Percentiles rank a stretch among this genome's conserved stretches.
Evolutionary conservation across 2,888 invertebrate genomes (phyloP).

Genomic region (Chorisops tibialis): DNA sequence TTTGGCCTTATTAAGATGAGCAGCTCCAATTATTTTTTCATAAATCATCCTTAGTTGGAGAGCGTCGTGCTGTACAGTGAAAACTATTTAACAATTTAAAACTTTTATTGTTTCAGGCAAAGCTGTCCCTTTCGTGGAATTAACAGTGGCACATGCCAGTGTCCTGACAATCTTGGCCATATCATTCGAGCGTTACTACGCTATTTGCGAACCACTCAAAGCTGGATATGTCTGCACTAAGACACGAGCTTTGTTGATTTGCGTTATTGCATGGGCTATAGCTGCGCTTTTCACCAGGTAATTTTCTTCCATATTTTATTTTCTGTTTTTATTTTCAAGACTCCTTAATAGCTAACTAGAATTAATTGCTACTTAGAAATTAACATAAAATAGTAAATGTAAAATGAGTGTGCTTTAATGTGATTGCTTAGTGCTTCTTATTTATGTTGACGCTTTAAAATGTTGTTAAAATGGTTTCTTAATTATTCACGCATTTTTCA

Average conservation of each 20-base stretch:
- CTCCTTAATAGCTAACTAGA: background rate
- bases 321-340: background rate
- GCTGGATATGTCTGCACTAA: conserved; percentile 89
- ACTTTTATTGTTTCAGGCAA: conserved; percentile 64
- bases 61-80: too few species aligned
- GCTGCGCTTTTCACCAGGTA: conserved; percentile 85
- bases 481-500: too few species aligned
- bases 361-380: background rate
- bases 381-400: background rate
- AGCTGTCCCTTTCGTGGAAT: conserved; percentile 86
- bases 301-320: conserved; percentile 37
- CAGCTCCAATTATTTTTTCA: too few species aligned
- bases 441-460: too few species aligned
- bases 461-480: too few species aligned
- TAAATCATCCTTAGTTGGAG: too few species aligned
- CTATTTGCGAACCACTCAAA: conserved; percentile 87
- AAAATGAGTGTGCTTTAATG: background rate
- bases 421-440: too few species aligned
- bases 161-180: conserved; percentile 90
- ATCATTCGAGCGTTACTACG: conserved; percentile 86
- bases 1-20: too few species aligned
- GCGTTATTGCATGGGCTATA: conserved; percentile 77
- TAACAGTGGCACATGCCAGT: conserved; percentile 88
- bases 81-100: background rate
- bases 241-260: conserved; percentile 76